Base-by-base conservation (phyloP, 2,888 invertebrate species). In the Ichneumon xanthorius region DNA sequence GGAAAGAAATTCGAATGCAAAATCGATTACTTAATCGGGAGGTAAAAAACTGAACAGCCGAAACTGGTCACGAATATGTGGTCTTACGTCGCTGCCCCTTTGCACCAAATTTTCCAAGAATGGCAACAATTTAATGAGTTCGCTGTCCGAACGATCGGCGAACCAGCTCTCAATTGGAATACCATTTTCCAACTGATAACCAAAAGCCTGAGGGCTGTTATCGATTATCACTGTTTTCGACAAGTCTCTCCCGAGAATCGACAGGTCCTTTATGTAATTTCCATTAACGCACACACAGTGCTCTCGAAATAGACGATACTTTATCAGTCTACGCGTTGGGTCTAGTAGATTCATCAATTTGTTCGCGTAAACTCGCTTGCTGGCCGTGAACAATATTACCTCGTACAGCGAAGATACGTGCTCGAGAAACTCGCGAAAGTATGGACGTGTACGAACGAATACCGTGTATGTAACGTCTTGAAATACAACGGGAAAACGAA, bases 141-240 rank as follows among this genome's bases (percentile, higher is more conserved):
- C 99, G 53, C 96, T 96, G 94, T 99, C 99, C 75, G 96, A 96
- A 92, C 97, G 96, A 94, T 99, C 98, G 88, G 97, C 96, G 94
- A 99, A 99, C 99, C 99, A 99, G 94, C 98, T 98, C 95, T 98
- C 98, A 89, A 99, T 99, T 0, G 99, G 99, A 89, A 99, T 99
- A 37, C 99, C 99, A 94, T 99, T 99, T 94, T 98, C 98, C 83
- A 99, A 94, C 95, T 97, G 97, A 94, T 97, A 97, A 85, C 99
- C 99, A 94, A 99, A 99, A 14, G 99, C 98, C 95, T 99, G 98
- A 16, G 97, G 97, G 78, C 97, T 98, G 94, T 98, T 98, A 94
- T 98, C 98, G 88, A 98, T 96, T 88, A 98, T 98, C 89, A 98
- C 96, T 53, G 97, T 97, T 94, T 97, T 97, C 30, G 98, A 96